Conservation (phyloP, 2,888 invertebrate species). For the Muscina levida region DNA sequence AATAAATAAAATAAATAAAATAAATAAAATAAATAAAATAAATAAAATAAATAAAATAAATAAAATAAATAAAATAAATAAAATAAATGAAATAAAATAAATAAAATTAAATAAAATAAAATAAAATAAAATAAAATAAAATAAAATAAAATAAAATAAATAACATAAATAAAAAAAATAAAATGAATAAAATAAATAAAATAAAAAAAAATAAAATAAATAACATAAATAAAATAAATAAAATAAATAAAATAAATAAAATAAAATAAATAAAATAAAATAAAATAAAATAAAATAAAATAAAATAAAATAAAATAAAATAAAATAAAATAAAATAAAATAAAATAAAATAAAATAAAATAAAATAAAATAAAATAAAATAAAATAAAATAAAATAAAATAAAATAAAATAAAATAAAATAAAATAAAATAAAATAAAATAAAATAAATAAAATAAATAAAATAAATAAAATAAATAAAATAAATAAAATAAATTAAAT, state of each 20-base stretch:
- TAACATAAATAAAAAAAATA: constrained; percentile 10
- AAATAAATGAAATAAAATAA: too few relatives aligned
- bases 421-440: not conserved
- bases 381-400: not conserved
- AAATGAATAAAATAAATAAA: not conserved
- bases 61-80: not conserved
- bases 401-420: not conserved
- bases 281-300: not conserved
- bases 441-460: not conserved
- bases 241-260: not conserved
- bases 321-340: not conserved
- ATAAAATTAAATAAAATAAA: too few relatives aligned
- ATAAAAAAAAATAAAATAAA: not conserved
- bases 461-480: not conserved
- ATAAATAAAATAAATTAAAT: not conserved
- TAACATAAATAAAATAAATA: not conserved
- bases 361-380: not conserved
- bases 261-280: not conserved
- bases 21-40: too few relatives aligned
- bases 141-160: too few relatives aligned
- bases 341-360: not conserved
- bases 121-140: too few relatives aligned
- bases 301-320: not conserved
- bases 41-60: not conserved
- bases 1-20: too few relatives aligned